Evolutionary conservation across 2,797 vertebrate species (phyloP).

Genomic region (Coluber constrictor): DNA sequence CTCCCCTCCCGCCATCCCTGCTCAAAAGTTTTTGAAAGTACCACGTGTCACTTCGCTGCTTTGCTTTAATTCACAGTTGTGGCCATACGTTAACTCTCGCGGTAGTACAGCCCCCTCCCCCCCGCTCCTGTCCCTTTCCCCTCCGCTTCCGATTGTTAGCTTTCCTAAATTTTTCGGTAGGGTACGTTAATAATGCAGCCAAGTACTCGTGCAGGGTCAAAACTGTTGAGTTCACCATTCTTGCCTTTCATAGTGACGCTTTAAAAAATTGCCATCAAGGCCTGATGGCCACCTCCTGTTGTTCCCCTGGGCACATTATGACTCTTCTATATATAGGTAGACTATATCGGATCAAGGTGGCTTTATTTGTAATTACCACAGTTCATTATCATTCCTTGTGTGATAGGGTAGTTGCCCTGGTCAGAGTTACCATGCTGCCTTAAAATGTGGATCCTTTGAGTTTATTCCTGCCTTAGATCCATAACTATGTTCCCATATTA

Average conservation of each 20-base stretch:
- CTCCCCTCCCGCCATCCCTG: neutral
- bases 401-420: neutral
- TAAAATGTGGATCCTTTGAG: neutral
- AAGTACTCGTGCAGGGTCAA: neutral
- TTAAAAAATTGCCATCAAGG: neutral
- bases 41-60: neutral
- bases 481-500: neutral
- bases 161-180: neutral
- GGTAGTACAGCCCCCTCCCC: neutral
- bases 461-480: neutral
- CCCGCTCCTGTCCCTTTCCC: no score
- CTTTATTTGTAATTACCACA: neutral
- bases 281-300: neutral
- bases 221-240: neutral
- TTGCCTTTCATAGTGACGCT: neutral
- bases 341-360: neutral
- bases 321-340: neutral
- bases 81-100: neutral
- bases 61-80: neutral
- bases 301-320: neutral
- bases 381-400: neutral
- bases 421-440: neutral
- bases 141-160: no score
- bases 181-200: neutral
- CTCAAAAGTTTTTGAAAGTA: conserved; percentile 2